Evolutionary conservation across 2,888 invertebrate species (phyloP), one percentile per base, ranked within the genome.

Genomic region (Athrips mouffetella): DNA sequence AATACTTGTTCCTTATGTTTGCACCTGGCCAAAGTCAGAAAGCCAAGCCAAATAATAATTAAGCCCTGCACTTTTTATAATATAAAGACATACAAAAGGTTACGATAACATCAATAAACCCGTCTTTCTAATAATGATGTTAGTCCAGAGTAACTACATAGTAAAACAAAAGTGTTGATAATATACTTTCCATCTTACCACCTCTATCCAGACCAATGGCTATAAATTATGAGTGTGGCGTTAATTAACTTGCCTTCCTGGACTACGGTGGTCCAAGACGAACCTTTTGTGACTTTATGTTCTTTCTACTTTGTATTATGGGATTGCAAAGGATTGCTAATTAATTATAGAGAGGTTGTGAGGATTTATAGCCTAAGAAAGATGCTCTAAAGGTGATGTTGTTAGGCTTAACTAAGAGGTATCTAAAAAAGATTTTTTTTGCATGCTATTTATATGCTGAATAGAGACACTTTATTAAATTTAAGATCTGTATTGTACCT

Each of bases 121-220:
- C 2, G 23, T 2, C 21, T 37, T 21, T 13, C 16, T 20, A 44
- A 44, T 44, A 31, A 44, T 42, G 16, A 13, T 44, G 44, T 44
- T 31, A 15, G 21, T 15, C 2, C 23, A 23, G 40, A 37, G 13
- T 31, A 31, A 31, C 31, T 20, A 44, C 30, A 44, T 13, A 44
- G 21, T 31, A 44, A 44, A 31, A 44, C 31, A 44, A 44, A 31
- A 31, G 44, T 44, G 44, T 44, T 44, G 44, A 31, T 27, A 42
- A 42, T 44, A 30, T 30, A 44, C 31, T 30, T 44, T 21, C 31
- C 30, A 31, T 44, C 31, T 31, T 44, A 44, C 31, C 25, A 15
- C 5, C 30, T 27, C 42, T 10, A 29, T 29, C 18, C 18, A 29
- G 8, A 15, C 44, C 21, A 21, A 31, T 18, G 13, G 44, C 31